Conservation (phyloP, 2,888 invertebrate species). For the Ceratothoa steindachneri region DNA sequence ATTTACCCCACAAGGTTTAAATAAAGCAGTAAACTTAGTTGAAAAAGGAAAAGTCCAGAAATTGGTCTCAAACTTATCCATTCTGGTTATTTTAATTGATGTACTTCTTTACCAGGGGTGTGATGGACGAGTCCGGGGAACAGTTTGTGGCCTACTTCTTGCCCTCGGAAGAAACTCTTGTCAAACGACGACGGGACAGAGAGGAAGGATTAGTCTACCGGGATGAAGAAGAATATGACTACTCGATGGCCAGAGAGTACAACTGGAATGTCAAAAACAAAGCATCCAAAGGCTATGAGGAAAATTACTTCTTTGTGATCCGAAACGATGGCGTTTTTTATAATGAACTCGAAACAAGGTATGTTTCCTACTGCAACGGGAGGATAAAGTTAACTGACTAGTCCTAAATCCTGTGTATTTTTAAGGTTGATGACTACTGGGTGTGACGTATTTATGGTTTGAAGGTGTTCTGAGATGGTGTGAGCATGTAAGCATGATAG, state of each 20-base stretch:
- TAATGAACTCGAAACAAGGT: slow-evolving; percentile 84
- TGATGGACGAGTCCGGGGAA: slow-evolving; percentile 97
- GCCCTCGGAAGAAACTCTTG: slow-evolving; percentile 86
- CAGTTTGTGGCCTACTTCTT: slow-evolving; percentile 98
- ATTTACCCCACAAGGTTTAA: too few species aligned
- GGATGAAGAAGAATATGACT: slow-evolving; percentile 90
- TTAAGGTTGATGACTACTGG: background rate
- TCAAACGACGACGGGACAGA: slow-evolving; percentile 79
- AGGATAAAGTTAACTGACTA: too few species aligned
- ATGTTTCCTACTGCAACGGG: too few species aligned
- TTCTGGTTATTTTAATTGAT: too few species aligned
- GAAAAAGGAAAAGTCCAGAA: too few species aligned
- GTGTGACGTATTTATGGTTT: too few species aligned
- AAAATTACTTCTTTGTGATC: slow-evolving; percentile 93
- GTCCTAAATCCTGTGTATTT: slow-evolving; percentile 15
- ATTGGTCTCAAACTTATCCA: too few species aligned
- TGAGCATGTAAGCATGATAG: too few species aligned
- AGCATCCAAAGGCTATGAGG: slow-evolving; percentile 88
- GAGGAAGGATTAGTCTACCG: slow-evolving; percentile 71
- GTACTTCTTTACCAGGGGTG: slow-evolving; percentile 81
- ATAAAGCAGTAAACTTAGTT: too few species aligned
- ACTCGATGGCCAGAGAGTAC: slow-evolving; percentile 95
- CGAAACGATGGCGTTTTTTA: slow-evolving; percentile 87
- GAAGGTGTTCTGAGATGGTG: too few species aligned
- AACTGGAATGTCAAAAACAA: slow-evolving; percentile 99